phyloP scores from a whole-genome alignment of 2,113 vertebrate species.

The Dromiciops gliroides region DNA sequence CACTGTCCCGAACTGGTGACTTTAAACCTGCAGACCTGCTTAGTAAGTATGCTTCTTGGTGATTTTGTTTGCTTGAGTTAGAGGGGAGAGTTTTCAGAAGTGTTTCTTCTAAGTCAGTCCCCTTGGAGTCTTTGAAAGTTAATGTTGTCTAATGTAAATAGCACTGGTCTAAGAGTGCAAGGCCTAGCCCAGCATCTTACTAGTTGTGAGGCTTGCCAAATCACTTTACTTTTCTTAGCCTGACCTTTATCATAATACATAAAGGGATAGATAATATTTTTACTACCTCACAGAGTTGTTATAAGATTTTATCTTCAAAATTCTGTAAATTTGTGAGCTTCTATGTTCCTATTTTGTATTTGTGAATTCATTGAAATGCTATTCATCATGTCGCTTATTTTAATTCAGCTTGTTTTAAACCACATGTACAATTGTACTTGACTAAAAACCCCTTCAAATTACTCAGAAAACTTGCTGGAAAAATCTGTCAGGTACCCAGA shows the following conservation, averaged over 20 bases:
- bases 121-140: neutral
- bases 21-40: constrained; percentile 97
- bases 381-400: neutral
- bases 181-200: neutral
- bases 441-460: neutral
- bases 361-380: neutral
- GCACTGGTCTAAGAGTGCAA: neutral
- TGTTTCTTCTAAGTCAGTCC: neutral
- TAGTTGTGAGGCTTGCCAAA: neutral
- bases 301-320: neutral
- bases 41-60: constrained; percentile 86
- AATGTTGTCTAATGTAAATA: neutral
- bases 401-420: neutral
- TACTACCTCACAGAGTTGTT: neutral
- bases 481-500: neutral
- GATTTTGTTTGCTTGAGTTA: constrained; percentile 22
- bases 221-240: neutral
- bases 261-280: neutral
- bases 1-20: constrained; percentile 97
- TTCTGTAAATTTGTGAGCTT: neutral
- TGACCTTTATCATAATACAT: neutral
- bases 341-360: neutral
- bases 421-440: constrained; percentile 45
- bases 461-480: constrained; percentile 26
- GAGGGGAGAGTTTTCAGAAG: neutral